phyloP scores from a whole-genome alignment of 2,888 invertebrate species.

The Leptinotarsa rubiginosa region DNA sequence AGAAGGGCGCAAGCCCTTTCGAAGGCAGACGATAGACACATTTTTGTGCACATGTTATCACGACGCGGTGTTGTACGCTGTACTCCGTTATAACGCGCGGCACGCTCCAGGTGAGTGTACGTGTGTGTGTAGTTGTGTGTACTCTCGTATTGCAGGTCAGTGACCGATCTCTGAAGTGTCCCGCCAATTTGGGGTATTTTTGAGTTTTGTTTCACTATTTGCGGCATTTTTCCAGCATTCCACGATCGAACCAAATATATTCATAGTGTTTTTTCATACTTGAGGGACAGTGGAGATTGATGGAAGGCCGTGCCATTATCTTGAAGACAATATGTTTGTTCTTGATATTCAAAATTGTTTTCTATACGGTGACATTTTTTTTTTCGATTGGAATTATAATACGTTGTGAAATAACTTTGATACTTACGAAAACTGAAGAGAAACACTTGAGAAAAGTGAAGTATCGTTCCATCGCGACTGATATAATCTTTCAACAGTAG shows the following conservation, averaged over 20 bases:
- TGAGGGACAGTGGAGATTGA: neutral
- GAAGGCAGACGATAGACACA: conserved; percentile 66
- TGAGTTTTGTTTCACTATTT: neutral
- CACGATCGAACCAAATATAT: neutral
- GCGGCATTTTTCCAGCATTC: neutral
- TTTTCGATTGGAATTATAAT: too few species aligned
- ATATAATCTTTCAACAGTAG: too few species aligned
- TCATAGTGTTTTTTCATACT: neutral
- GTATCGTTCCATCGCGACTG: too few species aligned
- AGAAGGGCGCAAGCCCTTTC: conserved; percentile 52
- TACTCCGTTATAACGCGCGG: conserved; percentile 66
- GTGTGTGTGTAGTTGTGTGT: conserved; percentile 50
- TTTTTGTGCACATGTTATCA: conserved; percentile 69
- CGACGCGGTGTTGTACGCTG: conserved; percentile 68
- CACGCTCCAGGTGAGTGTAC: conserved; percentile 60
- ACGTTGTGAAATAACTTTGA: too few species aligned
- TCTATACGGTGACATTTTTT: neutral
- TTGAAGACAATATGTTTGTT: neutral
- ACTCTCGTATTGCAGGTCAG: conserved; percentile 57
- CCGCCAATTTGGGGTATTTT: conserved; percentile 29
- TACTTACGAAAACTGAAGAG: too few species aligned
- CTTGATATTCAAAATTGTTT: neutral
- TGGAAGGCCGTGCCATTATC: too few species aligned
- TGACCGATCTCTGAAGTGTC: conserved; percentile 53
- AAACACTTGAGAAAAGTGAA: too few species aligned